Evolutionary conservation across 2,113 vertebrate species (phyloP), one percentile per base, ranked within the genome.

Genomic region (Probosciger aterrimus): DNA sequence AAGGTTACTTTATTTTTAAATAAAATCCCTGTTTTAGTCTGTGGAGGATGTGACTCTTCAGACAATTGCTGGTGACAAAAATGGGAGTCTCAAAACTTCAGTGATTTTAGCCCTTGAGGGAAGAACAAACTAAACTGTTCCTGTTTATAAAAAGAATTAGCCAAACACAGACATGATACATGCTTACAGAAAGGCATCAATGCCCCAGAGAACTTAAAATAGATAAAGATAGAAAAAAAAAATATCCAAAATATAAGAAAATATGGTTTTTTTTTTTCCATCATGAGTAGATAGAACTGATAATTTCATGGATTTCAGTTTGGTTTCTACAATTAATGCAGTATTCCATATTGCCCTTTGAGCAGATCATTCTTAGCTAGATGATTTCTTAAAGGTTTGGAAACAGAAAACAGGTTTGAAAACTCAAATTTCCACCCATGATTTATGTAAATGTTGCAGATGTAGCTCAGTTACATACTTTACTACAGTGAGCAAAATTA

Each of bases 251-350:
- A 81, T 55, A 50, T 13, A 67, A 59, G 27, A 9, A 76, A 86
- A 73, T 22, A 46, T 10, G 1, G 0, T 0, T 1, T 14, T 3
- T 7, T 25, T 70, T 47, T 53, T 46, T 44, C 22, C 5, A 27
- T 52, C 22, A 22, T 27, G 75, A 82, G 33, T 55, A 25, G 62
- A 9, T 19, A 67, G 37, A 82, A 76, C 33, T 47, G 14, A 74
- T 74, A 0, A 67, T 80, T 74, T 70, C 18, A 88, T 74, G 28
- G 44, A 76, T 80, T 82, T 33, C 57, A 35, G 1, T 57, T 91
- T 30, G 5, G 3, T 33, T 69, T 92, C 84, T 79, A 33, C n/a
- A 83, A 47, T 65, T 15, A 10, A 39, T 59, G 22, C 81, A 69
- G 59, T 65, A 30, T 69, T 71, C 33, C 18, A 11, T 74, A 47